Conservation (phyloP, 1,140 invertebrate species). For the Formica exsecta region DNA sequence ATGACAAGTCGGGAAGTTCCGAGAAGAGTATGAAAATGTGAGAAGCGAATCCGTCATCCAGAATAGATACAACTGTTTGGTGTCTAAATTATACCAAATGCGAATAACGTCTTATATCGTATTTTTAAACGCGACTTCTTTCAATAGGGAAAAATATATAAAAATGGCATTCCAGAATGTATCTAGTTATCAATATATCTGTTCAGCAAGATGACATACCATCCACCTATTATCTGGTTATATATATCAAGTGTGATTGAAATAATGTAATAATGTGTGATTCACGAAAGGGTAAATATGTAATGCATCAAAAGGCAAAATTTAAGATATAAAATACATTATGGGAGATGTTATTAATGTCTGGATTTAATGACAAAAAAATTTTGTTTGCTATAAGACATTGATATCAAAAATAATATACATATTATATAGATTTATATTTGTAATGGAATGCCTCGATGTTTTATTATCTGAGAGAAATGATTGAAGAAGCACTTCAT, state of each 20-base stretch:
- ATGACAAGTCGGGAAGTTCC: not conserved
- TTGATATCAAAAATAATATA: not conserved
- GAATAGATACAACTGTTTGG: constrained; percentile 24
- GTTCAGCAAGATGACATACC: not conserved
- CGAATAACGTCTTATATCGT: not conserved
- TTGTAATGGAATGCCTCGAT: constrained; percentile 30
- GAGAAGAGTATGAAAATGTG: not conserved
- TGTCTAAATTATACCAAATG: constrained; percentile 29
- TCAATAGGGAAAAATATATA: not conserved
- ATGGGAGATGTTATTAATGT: not conserved
- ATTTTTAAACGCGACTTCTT: not conserved
- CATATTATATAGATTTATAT: constrained; percentile 7
- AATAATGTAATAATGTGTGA: constrained; percentile 15
- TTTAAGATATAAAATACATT: not conserved
- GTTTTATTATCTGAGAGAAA: constrained; percentile 8
- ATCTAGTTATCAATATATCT: constrained; percentile 11
- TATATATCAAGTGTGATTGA: constrained; percentile 6
- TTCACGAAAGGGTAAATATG: not conserved
- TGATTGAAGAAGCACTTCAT: not conserved
- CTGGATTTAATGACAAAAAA: not conserved
- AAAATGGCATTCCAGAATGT: not conserved
- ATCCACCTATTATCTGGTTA: not conserved
- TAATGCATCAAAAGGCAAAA: not conserved
- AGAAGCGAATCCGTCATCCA: constrained; percentile 30
- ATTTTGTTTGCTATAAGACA: not conserved